Percentiles rank a stretch among this genome's conserved stretches.
Conservation (phyloP, 92 coral and sea anemone species). For the Parazoanthus swiftii region DNA sequence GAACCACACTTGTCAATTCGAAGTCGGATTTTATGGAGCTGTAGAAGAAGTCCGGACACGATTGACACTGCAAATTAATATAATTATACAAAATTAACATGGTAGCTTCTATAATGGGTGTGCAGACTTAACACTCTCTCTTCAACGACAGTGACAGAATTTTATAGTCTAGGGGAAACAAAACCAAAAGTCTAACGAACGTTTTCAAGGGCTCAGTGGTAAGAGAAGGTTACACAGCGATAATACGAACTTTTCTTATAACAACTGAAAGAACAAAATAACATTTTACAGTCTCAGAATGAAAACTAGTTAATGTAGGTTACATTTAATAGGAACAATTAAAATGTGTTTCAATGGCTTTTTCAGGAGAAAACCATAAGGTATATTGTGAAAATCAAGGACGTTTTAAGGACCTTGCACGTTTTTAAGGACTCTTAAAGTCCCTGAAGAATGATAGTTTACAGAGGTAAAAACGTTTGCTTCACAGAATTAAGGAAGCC, state of each 20-base stretch:
- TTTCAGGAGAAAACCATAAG: too few species aligned
- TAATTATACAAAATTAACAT: slow-evolving; percentile 1
- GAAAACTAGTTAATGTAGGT: not conserved
- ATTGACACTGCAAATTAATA: not conserved
- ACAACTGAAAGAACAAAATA: not conserved
- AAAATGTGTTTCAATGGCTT: not conserved
- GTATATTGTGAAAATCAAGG: too few species aligned
- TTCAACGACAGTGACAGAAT: not conserved
- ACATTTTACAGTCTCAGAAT: not conserved
- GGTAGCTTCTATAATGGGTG: not conserved
- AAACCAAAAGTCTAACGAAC: not conserved
- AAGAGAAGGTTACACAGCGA: not conserved
- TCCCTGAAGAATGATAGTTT: not conserved
- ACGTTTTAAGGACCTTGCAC: too few species aligned
- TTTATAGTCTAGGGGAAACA: not conserved
- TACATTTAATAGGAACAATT: too few species aligned
- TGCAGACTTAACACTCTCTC: not conserved
- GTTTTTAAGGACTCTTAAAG: too few species aligned
- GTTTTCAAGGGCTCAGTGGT: not conserved
- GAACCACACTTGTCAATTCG: slow-evolving; percentile 51
- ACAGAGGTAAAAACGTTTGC: not conserved
- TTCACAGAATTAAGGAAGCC: too few species aligned
- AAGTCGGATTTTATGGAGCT: slow-evolving; percentile 57
- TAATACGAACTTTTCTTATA: not conserved
- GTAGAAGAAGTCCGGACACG: slow-evolving; percentile 67